These are phyloP conservation scores for Plectus sambesii DNA, from an alignment of 1,140 invertebrate genomes.

Conservation along the genomic window DNA sequence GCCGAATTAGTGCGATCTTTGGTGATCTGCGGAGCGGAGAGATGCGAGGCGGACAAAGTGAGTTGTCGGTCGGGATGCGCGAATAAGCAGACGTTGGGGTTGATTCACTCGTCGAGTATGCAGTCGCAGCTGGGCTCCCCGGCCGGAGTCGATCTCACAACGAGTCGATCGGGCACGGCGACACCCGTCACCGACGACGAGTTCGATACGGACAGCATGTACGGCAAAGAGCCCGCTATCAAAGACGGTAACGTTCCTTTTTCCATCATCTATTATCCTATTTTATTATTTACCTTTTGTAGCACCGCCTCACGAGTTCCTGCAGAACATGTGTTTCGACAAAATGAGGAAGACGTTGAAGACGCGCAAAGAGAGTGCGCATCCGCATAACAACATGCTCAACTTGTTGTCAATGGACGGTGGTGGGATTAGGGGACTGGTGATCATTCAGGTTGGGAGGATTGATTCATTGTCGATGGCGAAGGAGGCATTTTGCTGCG, in stretches of 20 bases:
- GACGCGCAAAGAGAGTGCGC: constrained; percentile 13
- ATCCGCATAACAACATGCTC: constrained; percentile 23
- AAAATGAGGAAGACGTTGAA: constrained; percentile 25
- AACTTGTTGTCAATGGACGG: constrained; percentile 41
- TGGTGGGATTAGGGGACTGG: constrained; percentile 40
- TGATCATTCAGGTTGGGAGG: constrained; percentile 35
- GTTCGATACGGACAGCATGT: no score
- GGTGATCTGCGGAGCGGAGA: constrained; percentile 34
- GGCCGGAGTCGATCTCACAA: not conserved
- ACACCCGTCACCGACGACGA: no score
- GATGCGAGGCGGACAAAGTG: constrained; percentile 27
- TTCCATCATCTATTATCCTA: constrained; percentile 2
- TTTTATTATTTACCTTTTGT: constrained; percentile 23
- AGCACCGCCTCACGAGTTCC: no score
- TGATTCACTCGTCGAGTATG: no score
- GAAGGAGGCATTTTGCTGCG: not conserved
- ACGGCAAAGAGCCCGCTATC: no score
- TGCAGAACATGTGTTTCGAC: no score
- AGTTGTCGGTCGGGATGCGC: constrained; percentile 43
- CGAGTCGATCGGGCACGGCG: constrained; percentile 12
- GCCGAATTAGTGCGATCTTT: constrained; percentile 29
- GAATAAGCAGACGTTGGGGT: constrained; percentile 29
- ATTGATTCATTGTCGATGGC: no score
- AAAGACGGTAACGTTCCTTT: no score
- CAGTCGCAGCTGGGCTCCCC: constrained; percentile 8